Percentiles rank a stretch among this genome's conserved stretches.
Evolutionary conservation across 2,113 vertebrate genomes (phyloP).

Genomic region (Sebastes schlegelii): DNA sequence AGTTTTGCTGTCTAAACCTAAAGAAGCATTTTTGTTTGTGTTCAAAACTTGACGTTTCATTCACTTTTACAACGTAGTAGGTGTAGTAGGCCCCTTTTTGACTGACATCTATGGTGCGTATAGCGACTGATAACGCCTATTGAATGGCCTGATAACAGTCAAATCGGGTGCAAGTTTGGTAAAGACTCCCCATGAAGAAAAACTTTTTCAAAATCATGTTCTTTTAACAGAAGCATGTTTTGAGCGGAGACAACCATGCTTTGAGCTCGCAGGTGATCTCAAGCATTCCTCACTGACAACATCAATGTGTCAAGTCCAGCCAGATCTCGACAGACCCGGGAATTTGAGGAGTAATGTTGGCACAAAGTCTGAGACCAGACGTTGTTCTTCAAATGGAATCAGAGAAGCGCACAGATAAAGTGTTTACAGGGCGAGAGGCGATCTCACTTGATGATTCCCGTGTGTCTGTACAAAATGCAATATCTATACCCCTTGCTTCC

Average conservation of each 20-base stretch:
- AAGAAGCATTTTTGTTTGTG: too few species aligned
- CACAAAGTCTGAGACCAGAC: constrained; percentile 45
- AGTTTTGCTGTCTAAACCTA: too few species aligned
- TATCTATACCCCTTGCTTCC: constrained; percentile 57
- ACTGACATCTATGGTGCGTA: too few species aligned
- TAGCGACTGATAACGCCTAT: too few species aligned
- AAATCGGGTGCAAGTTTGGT: not conserved
- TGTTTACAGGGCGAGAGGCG: constrained; percentile 61
- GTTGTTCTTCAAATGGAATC: constrained; percentile 73
- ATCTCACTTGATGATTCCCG: constrained; percentile 61
- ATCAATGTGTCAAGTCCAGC: constrained; percentile 53
- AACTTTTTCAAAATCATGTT: constrained; percentile 7
- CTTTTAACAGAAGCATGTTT: not conserved
- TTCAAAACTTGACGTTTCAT: too few species aligned
- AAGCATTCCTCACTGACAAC: constrained; percentile 47
- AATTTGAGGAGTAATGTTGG: constrained; percentile 65
- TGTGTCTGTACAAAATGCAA: constrained; percentile 70
- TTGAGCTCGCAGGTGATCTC: constrained; percentile 43
- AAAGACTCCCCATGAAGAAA: not conserved
- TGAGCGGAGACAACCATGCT: constrained; percentile 26
- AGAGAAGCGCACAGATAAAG: constrained; percentile 65
- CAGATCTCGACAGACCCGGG: constrained; percentile 63
- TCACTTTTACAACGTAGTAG: too few species aligned
- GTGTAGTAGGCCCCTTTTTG: too few species aligned
- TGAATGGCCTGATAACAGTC: too few species aligned